Evolutionary conservation across 2,888 invertebrate species (phyloP).

Genomic region (Poecilus cupreus): DNA sequence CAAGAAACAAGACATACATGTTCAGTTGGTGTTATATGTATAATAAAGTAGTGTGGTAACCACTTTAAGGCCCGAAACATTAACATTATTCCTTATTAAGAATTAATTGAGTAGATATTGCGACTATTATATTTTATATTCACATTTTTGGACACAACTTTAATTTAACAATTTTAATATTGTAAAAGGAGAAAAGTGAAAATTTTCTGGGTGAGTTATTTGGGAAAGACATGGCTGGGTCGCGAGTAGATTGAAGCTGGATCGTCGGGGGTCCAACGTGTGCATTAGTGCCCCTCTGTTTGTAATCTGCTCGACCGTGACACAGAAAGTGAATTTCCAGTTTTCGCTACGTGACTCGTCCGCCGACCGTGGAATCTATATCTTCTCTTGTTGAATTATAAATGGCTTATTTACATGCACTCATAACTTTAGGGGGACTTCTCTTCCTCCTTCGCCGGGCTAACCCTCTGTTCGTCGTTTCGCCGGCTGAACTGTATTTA

Average conservation of each 20-base stretch:
- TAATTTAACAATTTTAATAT: too few species aligned
- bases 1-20: too few species aligned
- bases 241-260: neutral
- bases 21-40: too few species aligned
- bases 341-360: constrained; percentile 35
- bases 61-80: too few species aligned
- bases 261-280: neutral
- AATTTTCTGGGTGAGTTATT: too few species aligned
- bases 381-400: constrained; percentile 57
- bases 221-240: too few species aligned
- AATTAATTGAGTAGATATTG: too few species aligned
- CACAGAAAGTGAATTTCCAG: constrained; percentile 51
- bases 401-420: constrained; percentile 59
- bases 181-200: too few species aligned
- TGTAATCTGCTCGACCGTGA: constrained; percentile 20
- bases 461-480: constrained; percentile 60
- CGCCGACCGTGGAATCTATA: constrained; percentile 52
- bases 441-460: neutral
- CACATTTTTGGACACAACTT: too few species aligned
- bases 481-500: constrained; percentile 66
- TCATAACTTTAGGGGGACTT: constrained; percentile 46
- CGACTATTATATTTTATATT: too few species aligned
- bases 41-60: too few species aligned
- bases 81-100: too few species aligned
- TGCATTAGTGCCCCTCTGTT: constrained; percentile 36